Conservation (phyloP, 2,113 vertebrate species). For the Pipa parva region DNA sequence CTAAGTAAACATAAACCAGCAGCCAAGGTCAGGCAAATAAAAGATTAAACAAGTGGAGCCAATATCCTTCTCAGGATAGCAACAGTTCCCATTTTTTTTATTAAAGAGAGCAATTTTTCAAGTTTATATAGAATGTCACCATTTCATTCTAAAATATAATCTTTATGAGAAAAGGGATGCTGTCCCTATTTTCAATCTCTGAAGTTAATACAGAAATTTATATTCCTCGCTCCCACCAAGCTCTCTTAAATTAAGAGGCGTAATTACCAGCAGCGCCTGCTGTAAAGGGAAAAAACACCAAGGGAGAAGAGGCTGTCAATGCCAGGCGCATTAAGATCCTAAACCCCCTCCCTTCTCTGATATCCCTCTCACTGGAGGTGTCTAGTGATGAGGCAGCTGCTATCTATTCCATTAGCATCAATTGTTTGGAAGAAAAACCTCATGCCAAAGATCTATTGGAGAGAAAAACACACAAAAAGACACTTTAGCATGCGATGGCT, state of each 20-base stretch:
- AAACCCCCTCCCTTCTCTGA: slow-evolving; percentile 32
- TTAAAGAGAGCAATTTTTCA: slow-evolving; percentile 56
- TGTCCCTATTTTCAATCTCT: slow-evolving; percentile 54
- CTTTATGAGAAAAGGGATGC: slow-evolving; percentile 50
- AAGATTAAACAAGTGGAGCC: slow-evolving; percentile 47
- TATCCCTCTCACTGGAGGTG: slow-evolving; percentile 32
- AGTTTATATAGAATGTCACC: slow-evolving; percentile 53
- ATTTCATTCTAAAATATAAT: slow-evolving; percentile 56
- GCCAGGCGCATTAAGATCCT: slow-evolving; percentile 43
- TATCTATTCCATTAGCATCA: slow-evolving; percentile 42
- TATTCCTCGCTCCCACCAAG: slow-evolving; percentile 58
- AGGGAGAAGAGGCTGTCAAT: slow-evolving; percentile 50
- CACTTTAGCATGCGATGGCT: slow-evolving; percentile 33
- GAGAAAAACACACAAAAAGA: slow-evolving; percentile 22
- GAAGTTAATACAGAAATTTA: slow-evolving; percentile 59
- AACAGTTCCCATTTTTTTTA: slow-evolving; percentile 47
- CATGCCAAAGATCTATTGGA: not conserved
- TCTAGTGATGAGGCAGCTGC: slow-evolving; percentile 46
- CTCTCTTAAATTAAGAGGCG: slow-evolving; percentile 58
- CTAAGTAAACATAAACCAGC: slow-evolving; percentile 18
- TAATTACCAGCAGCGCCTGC: slow-evolving; percentile 55
- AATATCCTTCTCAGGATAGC: slow-evolving; percentile 38
- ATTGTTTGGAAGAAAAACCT: slow-evolving; percentile 17
- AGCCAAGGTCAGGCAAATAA: slow-evolving; percentile 32
- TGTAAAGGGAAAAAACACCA: slow-evolving; percentile 45